phyloP scores from a whole-genome alignment of 2,888 invertebrate genomes.

The Temnothorax unifasciatus region DNA sequence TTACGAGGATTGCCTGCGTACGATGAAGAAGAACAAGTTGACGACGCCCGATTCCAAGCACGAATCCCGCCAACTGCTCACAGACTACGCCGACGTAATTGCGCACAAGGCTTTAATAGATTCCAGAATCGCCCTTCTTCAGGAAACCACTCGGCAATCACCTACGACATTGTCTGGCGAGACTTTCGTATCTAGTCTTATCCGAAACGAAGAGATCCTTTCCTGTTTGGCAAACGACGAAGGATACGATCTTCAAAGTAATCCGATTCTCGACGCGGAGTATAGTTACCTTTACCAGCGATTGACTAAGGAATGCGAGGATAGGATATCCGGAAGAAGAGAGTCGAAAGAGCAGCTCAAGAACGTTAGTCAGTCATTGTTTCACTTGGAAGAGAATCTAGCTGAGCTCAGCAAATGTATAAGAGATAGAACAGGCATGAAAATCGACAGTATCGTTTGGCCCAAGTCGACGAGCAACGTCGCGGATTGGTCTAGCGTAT shows the following conservation, averaged over 20 bases:
- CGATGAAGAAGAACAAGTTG: slow-evolving; percentile 87
- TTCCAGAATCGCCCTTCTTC: slow-evolving; percentile 91
- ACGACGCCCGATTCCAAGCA: slow-evolving; percentile 75
- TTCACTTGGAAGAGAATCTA: slow-evolving; percentile 84
- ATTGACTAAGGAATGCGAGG: slow-evolving; percentile 88
- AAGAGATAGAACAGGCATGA: slow-evolving; percentile 49
- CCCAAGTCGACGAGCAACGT: slow-evolving; percentile 60
- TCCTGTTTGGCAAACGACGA: slow-evolving; percentile 76
- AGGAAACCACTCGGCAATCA: slow-evolving; percentile 83
- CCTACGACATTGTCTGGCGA: slow-evolving; percentile 74
- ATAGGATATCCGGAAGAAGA: slow-evolving; percentile 75
- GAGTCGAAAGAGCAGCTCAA: slow-evolving; percentile 79
- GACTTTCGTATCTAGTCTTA: slow-evolving; percentile 82
- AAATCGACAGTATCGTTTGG: slow-evolving; percentile 71
- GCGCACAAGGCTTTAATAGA: slow-evolving; percentile 93
- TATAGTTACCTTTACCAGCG: slow-evolving; percentile 90
- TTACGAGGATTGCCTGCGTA: slow-evolving; percentile 90
- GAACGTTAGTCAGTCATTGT: slow-evolving; percentile 79
- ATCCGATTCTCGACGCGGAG: slow-evolving; percentile 89
- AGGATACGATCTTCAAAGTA: slow-evolving; percentile 76
- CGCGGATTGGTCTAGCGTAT: slow-evolving; percentile 87
- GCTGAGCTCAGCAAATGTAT: slow-evolving; percentile 81
- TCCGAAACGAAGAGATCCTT: slow-evolving; percentile 82
- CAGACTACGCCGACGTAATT: slow-evolving; percentile 91
- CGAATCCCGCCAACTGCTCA: slow-evolving; percentile 87